Base-by-base conservation (phyloP, 1,140 invertebrate species). In the Drosophila setifemur region DNA sequence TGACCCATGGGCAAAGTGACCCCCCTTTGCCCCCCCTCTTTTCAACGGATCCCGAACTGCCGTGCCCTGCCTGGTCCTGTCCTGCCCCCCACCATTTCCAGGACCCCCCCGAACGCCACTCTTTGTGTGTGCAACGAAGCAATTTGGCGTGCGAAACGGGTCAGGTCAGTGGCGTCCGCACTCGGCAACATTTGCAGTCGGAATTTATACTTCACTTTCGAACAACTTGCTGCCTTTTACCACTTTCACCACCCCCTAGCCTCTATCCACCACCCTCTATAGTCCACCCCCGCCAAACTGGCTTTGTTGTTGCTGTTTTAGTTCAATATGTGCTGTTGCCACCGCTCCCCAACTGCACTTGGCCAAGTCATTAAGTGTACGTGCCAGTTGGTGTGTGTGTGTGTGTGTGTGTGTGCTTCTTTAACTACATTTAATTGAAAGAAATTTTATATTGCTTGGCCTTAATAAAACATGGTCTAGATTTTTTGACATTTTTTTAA, bases 121-220 rank as follows among this genome's bases (percentile, higher is more conserved):
- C 66, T 79, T 74, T 79, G 71, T 81, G 44, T 79, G 81, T 86
- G 81, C 81, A 85, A 42, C 72, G 81, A 76, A 86, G 81, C 81
- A 85, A 85, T 86, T 85, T 85, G 75, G 75, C 81, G 75, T 86
- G 74, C 81, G 81, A 85, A 85, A 75, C 81, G 81, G 81, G 81
- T 86, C 81, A 85, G 81, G 60, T 85, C 71, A 81, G 71, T 64
- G 50, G 29, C 66, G 58, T 57, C 25, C 49, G 29, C 61, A 43
- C 53, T 40, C 53, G 55, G 48, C 48, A 48, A 47, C 63, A 45
- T 53, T 47, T 50, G 40, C 54, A 52, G 54, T 63, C 66, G 64
- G 47, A 78, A 74, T 72, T 85, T 72, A 79, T 79, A 60, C 66
- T 71, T 70, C 74, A 85, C 81, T 85, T 79, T 72, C 52, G 54